Percentiles rank a stretch among this genome's conserved stretches.
Conservation (phyloP, 2,888 invertebrate genomes). For the Diogma glabrata region DNA sequence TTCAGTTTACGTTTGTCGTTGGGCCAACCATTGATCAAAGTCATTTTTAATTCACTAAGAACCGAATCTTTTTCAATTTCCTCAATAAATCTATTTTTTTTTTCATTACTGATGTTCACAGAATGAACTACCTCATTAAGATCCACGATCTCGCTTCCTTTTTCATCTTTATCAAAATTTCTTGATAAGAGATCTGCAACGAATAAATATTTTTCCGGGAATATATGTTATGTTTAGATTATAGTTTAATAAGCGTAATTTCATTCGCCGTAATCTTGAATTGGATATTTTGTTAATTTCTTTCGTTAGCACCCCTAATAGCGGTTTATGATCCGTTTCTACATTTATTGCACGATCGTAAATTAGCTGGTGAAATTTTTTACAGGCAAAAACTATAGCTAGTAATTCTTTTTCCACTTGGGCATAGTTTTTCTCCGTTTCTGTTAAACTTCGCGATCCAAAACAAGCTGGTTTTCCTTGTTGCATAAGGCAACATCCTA, state of each 20-base stretch:
- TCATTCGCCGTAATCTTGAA: background rate
- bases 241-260: slow-evolving; percentile 10
- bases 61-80: background rate
- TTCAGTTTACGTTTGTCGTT: background rate
- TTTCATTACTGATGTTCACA: background rate
- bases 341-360: too few species aligned
- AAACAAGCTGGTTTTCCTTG: slow-evolving; percentile 16
- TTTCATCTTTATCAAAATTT: slow-evolving; percentile 3
- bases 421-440: slow-evolving; percentile 15
- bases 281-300: background rate
- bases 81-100: background rate
- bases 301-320: background rate
- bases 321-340: too few species aligned
- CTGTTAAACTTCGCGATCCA: slow-evolving; percentile 15
- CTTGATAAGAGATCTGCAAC: slow-evolving; percentile 12
- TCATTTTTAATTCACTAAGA: background rate
- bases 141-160: background rate
- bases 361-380: background rate
- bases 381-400: slow-evolving; percentile 10
- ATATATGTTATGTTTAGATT: slow-evolving; percentile 9
- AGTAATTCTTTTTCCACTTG: slow-evolving; percentile 16
- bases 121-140: slow-evolving; percentile 2
- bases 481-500: slow-evolving; percentile 18
- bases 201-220: slow-evolving; percentile 13
- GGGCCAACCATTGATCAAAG: background rate